Percentiles rank a stretch among this genome's conserved stretches.
Evolutionary conservation across 2,888 invertebrate genomes (phyloP).

Genomic region (Athalia circularis): DNA sequence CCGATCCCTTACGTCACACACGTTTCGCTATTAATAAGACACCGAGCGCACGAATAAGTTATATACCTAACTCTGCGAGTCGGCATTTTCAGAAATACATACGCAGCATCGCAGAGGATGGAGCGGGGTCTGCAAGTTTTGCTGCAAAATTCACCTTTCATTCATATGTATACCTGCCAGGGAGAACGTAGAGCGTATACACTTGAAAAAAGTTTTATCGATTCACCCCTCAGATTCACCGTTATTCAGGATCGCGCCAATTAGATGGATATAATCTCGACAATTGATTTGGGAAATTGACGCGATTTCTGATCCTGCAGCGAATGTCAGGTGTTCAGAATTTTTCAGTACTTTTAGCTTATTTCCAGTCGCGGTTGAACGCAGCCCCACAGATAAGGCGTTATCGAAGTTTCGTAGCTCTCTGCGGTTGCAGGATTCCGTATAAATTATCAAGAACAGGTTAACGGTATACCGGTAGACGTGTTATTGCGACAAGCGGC

Average conservation of each 20-base stretch:
- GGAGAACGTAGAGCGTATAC: too few relatives aligned
- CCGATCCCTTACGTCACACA: slow-evolving; percentile 62
- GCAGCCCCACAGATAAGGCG: background rate
- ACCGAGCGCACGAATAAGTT: background rate
- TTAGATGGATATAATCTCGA: too few relatives aligned
- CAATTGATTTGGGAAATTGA: too few relatives aligned
- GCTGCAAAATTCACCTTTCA: background rate
- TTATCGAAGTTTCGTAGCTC: slow-evolving; percentile 20
- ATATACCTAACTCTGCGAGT: background rate
- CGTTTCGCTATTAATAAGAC: slow-evolving; percentile 66
- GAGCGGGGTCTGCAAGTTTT: background rate
- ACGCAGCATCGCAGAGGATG: background rate
- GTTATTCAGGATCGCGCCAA: too few relatives aligned
- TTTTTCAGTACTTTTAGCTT: too few relatives aligned
- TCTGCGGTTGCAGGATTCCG: slow-evolving; percentile 14
- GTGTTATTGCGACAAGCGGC: background rate
- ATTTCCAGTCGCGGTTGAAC: too few relatives aligned
- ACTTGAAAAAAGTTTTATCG: too few relatives aligned
- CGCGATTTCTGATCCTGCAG: too few relatives aligned
- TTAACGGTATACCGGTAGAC: background rate
- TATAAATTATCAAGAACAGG: slow-evolving; percentile 10
- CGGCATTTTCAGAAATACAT: slow-evolving; percentile 14
- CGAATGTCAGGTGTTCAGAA: too few relatives aligned
- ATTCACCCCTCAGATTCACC: too few relatives aligned
- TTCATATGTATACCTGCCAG: too few relatives aligned